phyloP scores from a whole-genome alignment of 2,797 vertebrate genomes.

The Salmo trutta region DNA sequence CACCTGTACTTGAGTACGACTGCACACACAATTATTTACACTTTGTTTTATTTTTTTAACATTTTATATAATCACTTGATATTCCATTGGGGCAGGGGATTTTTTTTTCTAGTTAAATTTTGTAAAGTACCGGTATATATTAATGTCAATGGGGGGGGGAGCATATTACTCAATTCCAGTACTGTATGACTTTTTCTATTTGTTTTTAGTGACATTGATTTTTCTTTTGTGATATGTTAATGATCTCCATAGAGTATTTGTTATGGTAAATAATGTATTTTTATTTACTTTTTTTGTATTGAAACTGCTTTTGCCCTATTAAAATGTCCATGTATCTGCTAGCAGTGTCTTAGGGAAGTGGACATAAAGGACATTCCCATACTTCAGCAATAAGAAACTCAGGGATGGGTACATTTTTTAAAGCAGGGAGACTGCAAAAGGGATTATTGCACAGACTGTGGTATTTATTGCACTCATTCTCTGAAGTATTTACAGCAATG shows the following conservation, averaged over 20 bases:
- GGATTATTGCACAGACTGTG: constrained; percentile 50
- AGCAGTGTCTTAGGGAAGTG: not conserved
- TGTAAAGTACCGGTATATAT: constrained; percentile 71
- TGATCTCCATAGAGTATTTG: constrained; percentile 67
- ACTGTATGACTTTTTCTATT: constrained; percentile 78
- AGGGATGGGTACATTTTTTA: not conserved
- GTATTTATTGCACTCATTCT: constrained; percentile 72
- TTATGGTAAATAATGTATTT: constrained; percentile 70
- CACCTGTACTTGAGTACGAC: constrained; percentile 60
- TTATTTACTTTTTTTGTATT: constrained; percentile 76
- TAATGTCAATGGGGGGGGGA: constrained; percentile 52
- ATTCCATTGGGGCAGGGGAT: constrained; percentile 72
- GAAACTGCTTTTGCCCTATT: constrained; percentile 68
- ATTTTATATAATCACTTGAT: constrained; percentile 69
- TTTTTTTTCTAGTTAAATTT: constrained; percentile 79
- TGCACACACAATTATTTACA: constrained; percentile 46
- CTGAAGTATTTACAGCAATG: constrained; percentile 40
- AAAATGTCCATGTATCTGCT: constrained; percentile 56
- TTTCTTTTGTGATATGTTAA: constrained; percentile 66
- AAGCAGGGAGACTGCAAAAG: not conserved
- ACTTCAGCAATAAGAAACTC: not conserved
- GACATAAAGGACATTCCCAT: not conserved
- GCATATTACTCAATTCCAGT: constrained; percentile 71
- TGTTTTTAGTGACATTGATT: constrained; percentile 72
- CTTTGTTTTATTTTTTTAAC: constrained; percentile 45